Percentiles rank a stretch among this genome's conserved stretches.
phyloP scores from a whole-genome alignment of 2,888 invertebrate species.

The Alloscopus bannaensis region DNA sequence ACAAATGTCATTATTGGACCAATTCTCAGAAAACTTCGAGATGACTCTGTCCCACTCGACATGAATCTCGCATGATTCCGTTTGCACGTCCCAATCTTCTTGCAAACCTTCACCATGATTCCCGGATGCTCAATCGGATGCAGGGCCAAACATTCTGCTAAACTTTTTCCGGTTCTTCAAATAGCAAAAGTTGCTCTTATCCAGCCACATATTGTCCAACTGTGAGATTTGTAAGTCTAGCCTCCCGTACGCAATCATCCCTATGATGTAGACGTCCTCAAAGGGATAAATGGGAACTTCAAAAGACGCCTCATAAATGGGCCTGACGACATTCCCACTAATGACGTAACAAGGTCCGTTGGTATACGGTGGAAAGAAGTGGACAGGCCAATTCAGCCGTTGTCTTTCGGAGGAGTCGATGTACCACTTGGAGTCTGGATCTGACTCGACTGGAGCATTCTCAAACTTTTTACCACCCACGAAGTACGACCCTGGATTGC shows the following conservation, averaged over 20 bases:
- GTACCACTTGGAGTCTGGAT: slow-evolving; percentile 61
- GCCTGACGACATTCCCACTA: slow-evolving; percentile 34
- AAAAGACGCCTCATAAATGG: slow-evolving; percentile 50
- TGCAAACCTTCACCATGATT: slow-evolving; percentile 45
- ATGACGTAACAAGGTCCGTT: slow-evolving; percentile 59
- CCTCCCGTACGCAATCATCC: slow-evolving; percentile 45
- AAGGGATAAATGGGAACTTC: slow-evolving; percentile 55
- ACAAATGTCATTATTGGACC: no score
- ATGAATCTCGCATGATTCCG: no score
- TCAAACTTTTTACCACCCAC: slow-evolving; percentile 50
- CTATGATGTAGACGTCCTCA: slow-evolving; percentile 60
- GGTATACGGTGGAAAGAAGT: slow-evolving; percentile 42
- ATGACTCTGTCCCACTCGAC: no score
- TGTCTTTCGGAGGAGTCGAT: slow-evolving; percentile 38
- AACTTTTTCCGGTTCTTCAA: slow-evolving; percentile 20
- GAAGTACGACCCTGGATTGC: slow-evolving; percentile 35
- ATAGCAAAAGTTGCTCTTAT: not conserved
- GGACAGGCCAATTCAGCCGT: slow-evolving; percentile 26
- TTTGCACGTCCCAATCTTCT: slow-evolving; percentile 32
- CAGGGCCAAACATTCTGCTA: slow-evolving; percentile 20
- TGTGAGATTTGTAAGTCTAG: slow-evolving; percentile 45
- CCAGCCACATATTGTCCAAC: slow-evolving; percentile 30
- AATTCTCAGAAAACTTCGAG: no score
- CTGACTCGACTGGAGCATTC: slow-evolving; percentile 12
- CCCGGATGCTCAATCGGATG: slow-evolving; percentile 49